Conservation (phyloP, 2,888 invertebrate species). For the Azorinus chamasolen region DNA sequence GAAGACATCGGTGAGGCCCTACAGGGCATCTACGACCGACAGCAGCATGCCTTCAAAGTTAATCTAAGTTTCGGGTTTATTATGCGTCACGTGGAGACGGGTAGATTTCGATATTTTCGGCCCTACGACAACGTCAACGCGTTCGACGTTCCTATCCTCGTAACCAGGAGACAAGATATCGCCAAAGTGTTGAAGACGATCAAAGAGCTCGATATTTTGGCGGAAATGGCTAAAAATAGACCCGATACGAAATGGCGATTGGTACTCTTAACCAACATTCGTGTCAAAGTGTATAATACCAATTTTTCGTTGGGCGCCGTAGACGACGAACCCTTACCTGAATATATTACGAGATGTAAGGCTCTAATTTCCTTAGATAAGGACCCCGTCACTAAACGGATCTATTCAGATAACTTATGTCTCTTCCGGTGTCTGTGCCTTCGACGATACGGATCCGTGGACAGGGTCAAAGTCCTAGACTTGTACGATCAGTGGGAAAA, state of each 20-base stretch:
- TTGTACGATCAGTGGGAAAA: background rate
- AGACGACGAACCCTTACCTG: slow-evolving; percentile 1
- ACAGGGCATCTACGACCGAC: slow-evolving; percentile 28
- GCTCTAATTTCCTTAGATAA: background rate
- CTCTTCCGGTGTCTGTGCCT: background rate
- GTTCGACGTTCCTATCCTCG: slow-evolving; percentile 21
- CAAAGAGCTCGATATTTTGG: slow-evolving; percentile 13
- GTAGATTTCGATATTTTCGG: slow-evolving; percentile 26
- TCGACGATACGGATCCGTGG: background rate
- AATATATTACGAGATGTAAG: background rate
- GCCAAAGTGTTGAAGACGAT: slow-evolving; percentile 8
- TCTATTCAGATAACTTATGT: slow-evolving; percentile 5
- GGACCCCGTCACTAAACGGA: background rate
- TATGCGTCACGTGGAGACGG: too few relatives aligned
- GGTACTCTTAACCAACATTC: slow-evolving; percentile 21
- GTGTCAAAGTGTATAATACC: slow-evolving; percentile 4
- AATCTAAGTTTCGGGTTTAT: too few relatives aligned
- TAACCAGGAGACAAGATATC: slow-evolving; percentile 17
- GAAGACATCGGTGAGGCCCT: slow-evolving; percentile 27
- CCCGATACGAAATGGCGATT: slow-evolving; percentile 33
- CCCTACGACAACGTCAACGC: slow-evolving; percentile 26
- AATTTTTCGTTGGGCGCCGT: slow-evolving; percentile 7
- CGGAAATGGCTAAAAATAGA: slow-evolving; percentile 15
- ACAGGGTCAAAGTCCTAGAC: slow-evolving; percentile 1
- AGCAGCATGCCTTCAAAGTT: too few relatives aligned